Evolutionary conservation across 2,113 vertebrate genomes (phyloP).

Genomic region (Gopherus evgoodei): DNA sequence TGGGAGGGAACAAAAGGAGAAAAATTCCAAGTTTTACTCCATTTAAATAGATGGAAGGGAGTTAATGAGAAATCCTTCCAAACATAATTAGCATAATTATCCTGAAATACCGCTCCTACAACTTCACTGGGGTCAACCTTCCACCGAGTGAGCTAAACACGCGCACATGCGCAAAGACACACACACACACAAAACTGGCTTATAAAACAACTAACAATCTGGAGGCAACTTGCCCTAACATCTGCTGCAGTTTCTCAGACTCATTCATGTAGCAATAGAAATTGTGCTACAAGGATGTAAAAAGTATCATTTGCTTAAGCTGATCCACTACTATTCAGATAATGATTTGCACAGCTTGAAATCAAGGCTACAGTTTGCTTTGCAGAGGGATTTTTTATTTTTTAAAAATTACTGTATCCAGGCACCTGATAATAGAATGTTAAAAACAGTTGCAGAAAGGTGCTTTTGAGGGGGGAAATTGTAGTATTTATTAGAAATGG

Average conservation of each 20-base stretch:
- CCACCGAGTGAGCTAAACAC: not conserved
- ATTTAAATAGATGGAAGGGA: constrained; percentile 36
- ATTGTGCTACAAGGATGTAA: fast-evolving
- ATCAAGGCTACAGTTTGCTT: not conserved
- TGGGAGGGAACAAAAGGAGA: not conserved
- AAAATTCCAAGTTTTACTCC: constrained; percentile 10
- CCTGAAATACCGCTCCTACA: not conserved
- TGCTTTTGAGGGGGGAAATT: not conserved
- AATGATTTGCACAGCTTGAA: not conserved
- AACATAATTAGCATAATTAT: constrained; percentile 27
- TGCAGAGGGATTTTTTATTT: constrained; percentile 17
- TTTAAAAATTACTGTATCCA: not conserved
- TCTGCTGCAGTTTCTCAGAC: not conserved
- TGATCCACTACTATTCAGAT: not conserved
- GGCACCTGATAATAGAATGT: constrained; percentile 9
- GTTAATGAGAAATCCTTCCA: not conserved
- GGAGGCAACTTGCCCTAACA: not conserved
- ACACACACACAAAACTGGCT: constrained; percentile 1
- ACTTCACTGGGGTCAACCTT: constrained; percentile 1
- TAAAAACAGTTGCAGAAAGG: constrained; percentile 8
- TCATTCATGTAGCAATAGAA: not conserved
- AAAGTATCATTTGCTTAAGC: not conserved
- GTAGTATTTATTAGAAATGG: not conserved
- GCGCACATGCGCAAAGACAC: not conserved
- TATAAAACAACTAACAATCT: constrained; percentile 17